A percentile compares a stretch with the other conserved stretches of the same genome.
Evolutionary conservation across 2,888 invertebrate genomes (phyloP).

Genomic region (Metallyticus violacea): DNA sequence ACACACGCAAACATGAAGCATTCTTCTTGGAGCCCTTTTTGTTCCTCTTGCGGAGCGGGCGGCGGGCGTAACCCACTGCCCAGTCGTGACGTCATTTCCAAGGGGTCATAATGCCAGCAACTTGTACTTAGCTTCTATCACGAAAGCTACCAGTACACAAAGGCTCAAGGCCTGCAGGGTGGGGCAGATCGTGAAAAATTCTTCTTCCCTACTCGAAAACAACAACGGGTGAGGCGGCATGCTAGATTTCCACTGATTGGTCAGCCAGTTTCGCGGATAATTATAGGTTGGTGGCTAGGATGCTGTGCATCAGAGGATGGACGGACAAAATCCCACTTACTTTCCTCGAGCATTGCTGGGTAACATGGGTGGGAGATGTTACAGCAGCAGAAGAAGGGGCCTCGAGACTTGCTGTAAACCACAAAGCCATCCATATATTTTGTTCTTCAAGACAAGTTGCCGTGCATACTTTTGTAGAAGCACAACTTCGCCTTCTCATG

Average conservation of each 20-base stretch:
- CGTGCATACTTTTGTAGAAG: not conserved
- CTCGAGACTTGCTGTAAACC: not conserved
- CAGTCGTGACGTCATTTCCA: not conserved
- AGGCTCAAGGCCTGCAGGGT: conserved; percentile 5
- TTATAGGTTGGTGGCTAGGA: not conserved
- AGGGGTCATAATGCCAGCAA: not conserved
- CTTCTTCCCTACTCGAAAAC: conserved; percentile 18
- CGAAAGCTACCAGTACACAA: conserved; percentile 16
- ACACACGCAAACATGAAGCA: not conserved
- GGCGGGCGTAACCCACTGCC: not conserved
- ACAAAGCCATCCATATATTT: not conserved
- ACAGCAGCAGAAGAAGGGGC: not conserved
- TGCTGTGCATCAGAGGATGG: not conserved
- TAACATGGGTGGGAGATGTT: conserved; percentile 9
- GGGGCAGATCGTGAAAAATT: conserved; percentile 16
- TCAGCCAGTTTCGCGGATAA: conserved; percentile 9
- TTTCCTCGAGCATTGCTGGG: not conserved
- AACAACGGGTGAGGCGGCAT: conserved; percentile 16
- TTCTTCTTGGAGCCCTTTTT: not conserved
- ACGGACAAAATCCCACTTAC: not conserved
- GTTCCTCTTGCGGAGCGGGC: not conserved
- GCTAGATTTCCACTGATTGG: conserved; percentile 17
- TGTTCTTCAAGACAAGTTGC: not conserved
- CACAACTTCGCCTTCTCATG: no score
- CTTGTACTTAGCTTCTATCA: not conserved